A percentile compares a stretch with the other conserved stretches of the same genome.
phyloP scores from a whole-genome alignment of 2,888 invertebrate genomes.

The Eledone cirrhosa region DNA sequence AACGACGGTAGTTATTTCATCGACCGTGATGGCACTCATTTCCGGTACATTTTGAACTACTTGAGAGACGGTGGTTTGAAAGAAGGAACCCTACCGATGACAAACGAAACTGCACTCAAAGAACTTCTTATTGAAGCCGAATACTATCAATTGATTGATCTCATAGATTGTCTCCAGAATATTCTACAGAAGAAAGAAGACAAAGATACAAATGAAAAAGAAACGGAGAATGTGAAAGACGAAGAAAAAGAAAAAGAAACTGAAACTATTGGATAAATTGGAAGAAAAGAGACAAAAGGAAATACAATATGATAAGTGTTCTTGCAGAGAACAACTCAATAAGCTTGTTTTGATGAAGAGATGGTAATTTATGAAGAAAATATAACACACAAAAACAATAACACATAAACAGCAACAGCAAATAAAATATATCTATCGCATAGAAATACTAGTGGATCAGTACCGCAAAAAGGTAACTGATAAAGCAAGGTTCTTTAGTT shows the following conservation, averaged over 20 bases:
- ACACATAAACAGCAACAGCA: no score
- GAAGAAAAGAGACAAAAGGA: no score
- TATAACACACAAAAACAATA: no score
- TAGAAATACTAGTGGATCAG: no score
- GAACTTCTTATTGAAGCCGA: constrained; percentile 59
- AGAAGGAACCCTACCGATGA: constrained; percentile 54
- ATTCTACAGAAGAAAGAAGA: constrained; percentile 38
- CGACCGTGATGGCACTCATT: constrained; percentile 59
- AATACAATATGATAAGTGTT: no score
- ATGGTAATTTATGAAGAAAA: no score
- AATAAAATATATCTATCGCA: no score
- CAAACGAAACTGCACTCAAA: constrained; percentile 48
- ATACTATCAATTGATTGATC: constrained; percentile 54
- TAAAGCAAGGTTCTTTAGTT: no score
- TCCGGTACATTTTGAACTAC: constrained; percentile 58
- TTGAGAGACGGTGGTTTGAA: constrained; percentile 57
- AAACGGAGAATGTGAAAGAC: background rate
- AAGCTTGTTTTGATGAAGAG: no score
- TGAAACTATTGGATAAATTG: no score
- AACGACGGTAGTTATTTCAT: constrained; percentile 60
- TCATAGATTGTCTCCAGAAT: constrained; percentile 48
- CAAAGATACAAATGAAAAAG: background rate
- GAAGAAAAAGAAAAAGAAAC: background rate
- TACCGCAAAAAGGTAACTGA: no score
- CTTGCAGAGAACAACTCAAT: no score